These are phyloP conservation scores for Palythoa grandiflora DNA, from an alignment of 92 coral and sea anemone genomes.

Conservation along the genomic window DNA sequence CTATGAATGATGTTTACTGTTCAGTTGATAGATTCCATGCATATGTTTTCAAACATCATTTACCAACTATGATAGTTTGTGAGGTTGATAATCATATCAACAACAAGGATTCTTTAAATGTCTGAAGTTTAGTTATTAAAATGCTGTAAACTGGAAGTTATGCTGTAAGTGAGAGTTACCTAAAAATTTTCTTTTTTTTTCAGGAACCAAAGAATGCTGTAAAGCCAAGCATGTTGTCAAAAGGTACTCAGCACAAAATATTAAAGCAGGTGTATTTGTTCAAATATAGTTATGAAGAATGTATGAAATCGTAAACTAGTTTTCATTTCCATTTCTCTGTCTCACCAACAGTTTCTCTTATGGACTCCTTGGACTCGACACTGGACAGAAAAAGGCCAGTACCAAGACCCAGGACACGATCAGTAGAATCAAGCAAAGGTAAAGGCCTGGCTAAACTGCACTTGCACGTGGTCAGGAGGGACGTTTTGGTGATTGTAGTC, in stretches of 20 bases:
- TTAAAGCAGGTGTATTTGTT: neutral
- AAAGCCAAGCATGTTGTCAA: conserved; percentile 91
- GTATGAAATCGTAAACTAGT: neutral
- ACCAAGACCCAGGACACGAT: conserved; percentile 50
- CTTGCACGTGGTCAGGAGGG: too few species aligned
- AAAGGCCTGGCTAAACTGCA: neutral
- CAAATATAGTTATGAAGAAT: neutral
- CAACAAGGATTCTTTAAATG: too few species aligned
- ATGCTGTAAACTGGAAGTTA: neutral
- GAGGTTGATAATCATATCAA: too few species aligned
- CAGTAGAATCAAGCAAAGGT: conserved; percentile 61
- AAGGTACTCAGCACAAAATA: conserved; percentile 63
- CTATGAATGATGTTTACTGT: too few species aligned
- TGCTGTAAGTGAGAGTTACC: neutral
- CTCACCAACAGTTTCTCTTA: conserved; percentile 78
- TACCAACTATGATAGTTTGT: too few species aligned
- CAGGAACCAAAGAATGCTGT: conserved; percentile 58
- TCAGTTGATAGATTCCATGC: too few species aligned
- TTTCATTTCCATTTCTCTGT: neutral
- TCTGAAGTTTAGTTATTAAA: neutral
- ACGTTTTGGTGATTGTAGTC: too few species aligned
- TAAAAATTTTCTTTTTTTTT: neutral
- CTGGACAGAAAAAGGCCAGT: conserved; percentile 74
- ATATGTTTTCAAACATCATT: too few species aligned
- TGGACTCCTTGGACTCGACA: conserved; percentile 97